These are phyloP conservation scores for Eupsilia transversa DNA, from an alignment of 2,888 invertebrate species.

Conservation along the genomic window DNA sequence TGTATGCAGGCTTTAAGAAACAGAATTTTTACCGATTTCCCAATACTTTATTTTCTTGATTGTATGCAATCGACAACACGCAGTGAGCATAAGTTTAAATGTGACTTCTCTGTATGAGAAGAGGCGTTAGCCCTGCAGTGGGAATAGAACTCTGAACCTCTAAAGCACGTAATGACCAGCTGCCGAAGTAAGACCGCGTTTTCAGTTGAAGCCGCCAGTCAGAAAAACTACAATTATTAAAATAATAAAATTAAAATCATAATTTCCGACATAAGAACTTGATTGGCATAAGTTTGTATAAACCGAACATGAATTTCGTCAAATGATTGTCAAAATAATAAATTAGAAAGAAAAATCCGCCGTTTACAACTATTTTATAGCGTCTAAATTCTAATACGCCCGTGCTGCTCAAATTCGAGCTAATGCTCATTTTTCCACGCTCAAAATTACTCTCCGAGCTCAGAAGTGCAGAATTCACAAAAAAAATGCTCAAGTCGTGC, in stretches of 20 bases:
- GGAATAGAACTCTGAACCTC: background rate
- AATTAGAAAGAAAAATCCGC: constrained; percentile 66
- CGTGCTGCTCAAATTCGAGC: constrained; percentile 55
- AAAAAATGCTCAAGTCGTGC: constrained; percentile 61
- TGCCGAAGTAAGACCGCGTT: constrained; percentile 49
- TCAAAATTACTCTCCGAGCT: constrained; percentile 46
- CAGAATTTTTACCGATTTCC: too few species aligned
- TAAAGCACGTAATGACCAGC: constrained; percentile 39
- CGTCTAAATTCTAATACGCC: constrained; percentile 66
- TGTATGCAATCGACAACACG: background rate
- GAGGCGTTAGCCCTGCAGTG: background rate
- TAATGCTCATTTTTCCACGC: constrained; percentile 18
- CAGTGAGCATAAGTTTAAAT: constrained; percentile 6
- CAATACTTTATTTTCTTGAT: background rate
- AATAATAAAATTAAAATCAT: constrained; percentile 62
- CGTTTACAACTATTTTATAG: constrained; percentile 66
- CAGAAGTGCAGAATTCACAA: constrained; percentile 58
- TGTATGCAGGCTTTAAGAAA: background rate
- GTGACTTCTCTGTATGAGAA: background rate
- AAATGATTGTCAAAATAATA: constrained; percentile 61
- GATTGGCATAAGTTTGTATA: constrained; percentile 72
- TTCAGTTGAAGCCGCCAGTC: constrained; percentile 61
- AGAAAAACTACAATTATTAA: constrained; percentile 70
- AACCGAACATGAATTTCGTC: constrained; percentile 54
- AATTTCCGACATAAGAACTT: constrained; percentile 75